Percentiles rank a stretch among this genome's conserved stretches.
Evolutionary conservation across 2,888 invertebrate genomes (phyloP).

Genomic region (Drosophila subsilvestris): DNA sequence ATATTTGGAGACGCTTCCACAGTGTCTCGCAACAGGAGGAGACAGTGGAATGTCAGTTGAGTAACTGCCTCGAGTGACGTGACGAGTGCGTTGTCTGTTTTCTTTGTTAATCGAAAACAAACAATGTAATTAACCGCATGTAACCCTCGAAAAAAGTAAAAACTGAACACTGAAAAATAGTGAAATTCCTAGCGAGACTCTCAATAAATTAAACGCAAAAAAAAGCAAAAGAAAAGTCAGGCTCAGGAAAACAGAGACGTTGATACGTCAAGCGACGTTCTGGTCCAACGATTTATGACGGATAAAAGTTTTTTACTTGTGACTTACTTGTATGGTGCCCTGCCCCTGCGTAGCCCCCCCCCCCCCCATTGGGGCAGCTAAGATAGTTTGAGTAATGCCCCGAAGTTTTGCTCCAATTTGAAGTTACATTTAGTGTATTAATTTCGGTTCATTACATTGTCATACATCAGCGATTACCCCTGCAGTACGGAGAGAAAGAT

Average conservation of each 20-base stretch:
- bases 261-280: conserved; percentile 68
- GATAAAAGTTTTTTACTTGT: conserved; percentile 71
- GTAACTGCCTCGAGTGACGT: conserved; percentile 13
- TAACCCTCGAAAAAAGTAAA: conserved; percentile 55
- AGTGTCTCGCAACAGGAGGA: neutral
- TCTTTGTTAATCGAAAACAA: conserved; percentile 58
- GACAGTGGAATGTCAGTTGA: conserved; percentile 24
- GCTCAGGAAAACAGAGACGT: conserved; percentile 23
- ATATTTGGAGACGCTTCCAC: too few relatives aligned
- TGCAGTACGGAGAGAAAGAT: conserved; percentile 35
- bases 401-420: conserved; percentile 62
- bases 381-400: conserved; percentile 10
- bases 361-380: conserved; percentile 5
- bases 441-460: conserved; percentile 78
- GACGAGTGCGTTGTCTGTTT: conserved; percentile 4
- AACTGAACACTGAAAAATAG: conserved; percentile 55
- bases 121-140: conserved; percentile 76
- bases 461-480: conserved; percentile 73
- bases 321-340: conserved; percentile 65
- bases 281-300: conserved; percentile 80
- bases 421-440: conserved; percentile 70
- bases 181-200: conserved; percentile 71
- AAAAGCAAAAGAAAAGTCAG: conserved; percentile 49
- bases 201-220: conserved; percentile 30
- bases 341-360: conserved; percentile 1